Percentiles rank a stretch among this genome's conserved stretches.
phyloP scores from a whole-genome alignment of 2,888 invertebrate species.

The Lissocephala sabroskyi region DNA sequence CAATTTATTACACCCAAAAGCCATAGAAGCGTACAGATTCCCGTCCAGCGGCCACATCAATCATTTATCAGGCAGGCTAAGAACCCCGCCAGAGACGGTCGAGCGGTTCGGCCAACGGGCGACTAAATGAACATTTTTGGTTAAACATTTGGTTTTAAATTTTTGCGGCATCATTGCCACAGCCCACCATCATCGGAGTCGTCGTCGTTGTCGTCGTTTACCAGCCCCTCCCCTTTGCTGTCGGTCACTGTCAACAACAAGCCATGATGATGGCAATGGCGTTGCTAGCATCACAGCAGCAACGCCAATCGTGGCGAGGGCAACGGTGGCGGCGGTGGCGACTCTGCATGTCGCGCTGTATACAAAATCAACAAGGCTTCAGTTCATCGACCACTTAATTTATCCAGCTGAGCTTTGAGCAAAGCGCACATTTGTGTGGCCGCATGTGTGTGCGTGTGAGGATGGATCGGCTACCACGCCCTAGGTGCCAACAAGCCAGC shows the following conservation, averaged over 20 bases:
- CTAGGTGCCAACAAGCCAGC: background rate
- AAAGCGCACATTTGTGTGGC: conserved; percentile 51
- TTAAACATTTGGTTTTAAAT: conserved; percentile 67
- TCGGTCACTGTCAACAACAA: conserved; percentile 56
- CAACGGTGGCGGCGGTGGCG: conserved; percentile 15
- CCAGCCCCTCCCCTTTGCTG: conserved; percentile 12
- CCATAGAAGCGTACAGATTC: background rate
- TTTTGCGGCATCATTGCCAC: conserved; percentile 58
- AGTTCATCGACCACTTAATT: conserved; percentile 70
- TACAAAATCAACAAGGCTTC: conserved; percentile 68
- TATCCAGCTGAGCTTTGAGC: conserved; percentile 66
- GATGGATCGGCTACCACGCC: conserved; percentile 3
- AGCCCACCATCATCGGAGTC: conserved; percentile 1
- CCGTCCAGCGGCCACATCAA: conserved; percentile 41
- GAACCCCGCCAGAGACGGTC: conserved; percentile 1
- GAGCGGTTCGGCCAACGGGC: no score
- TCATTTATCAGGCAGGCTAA: conserved; percentile 42
- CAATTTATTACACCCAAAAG: conserved; percentile 62
- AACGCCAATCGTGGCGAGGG: background rate
- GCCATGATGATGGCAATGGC: conserved; percentile 15
- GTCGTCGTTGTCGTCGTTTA: no score
- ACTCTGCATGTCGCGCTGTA: conserved; percentile 26
- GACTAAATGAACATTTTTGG: conserved; percentile 68
- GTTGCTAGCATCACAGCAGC: no score
- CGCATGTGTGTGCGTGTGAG: conserved; percentile 7